phyloP scores from a whole-genome alignment of 2,113 vertebrate species.

The Mormyrus lacerda region DNA sequence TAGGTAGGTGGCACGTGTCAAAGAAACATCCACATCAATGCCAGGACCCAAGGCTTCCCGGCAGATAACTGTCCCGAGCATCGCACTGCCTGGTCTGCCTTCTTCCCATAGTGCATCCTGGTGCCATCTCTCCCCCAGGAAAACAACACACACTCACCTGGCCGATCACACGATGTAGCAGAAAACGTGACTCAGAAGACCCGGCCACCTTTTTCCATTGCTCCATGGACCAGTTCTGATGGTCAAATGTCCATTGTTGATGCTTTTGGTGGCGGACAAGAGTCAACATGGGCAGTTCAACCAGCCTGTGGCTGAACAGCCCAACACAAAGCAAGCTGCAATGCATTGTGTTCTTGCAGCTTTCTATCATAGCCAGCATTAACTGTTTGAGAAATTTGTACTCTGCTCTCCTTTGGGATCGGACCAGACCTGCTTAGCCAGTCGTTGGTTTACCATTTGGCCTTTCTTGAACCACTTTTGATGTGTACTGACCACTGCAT shows the following conservation, averaged over 20 bases:
- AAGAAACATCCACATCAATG: background rate
- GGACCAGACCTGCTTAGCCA: too few species aligned
- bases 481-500: background rate
- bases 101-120: background rate
- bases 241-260: background rate
- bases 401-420: background rate
- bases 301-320: background rate
- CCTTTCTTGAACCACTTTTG: background rate
- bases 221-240: background rate
- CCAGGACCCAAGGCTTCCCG: background rate
- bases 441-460: background rate
- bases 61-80: background rate
- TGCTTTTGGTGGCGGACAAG: background rate
- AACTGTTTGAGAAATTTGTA: background rate
- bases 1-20: background rate
- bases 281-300: background rate
- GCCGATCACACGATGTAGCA: background rate
- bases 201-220: background rate
- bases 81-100: background rate
- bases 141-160: background rate
- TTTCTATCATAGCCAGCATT: background rate
- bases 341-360: background rate
- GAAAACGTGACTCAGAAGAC: background rate
- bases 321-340: background rate
- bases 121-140: background rate